Evolutionary conservation across 2,113 vertebrate genomes (phyloP), one percentile per base, ranked within the genome.

Genomic region (Centropus unirufus): DNA sequence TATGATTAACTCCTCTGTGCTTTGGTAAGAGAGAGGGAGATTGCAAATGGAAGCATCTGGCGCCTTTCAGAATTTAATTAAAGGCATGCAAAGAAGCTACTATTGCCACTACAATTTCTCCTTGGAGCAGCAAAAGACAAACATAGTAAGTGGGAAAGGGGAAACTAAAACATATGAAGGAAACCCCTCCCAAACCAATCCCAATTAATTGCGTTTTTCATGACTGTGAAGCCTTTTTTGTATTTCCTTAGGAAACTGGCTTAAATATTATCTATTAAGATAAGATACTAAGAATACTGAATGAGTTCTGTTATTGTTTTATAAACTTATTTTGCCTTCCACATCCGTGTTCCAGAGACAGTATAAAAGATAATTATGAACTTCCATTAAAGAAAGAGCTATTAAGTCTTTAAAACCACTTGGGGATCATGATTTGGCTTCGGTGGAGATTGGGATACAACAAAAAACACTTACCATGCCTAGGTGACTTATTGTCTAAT

Each of bases 11-110:
- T 89, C 72, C 68, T 93, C 80, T 81, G 79, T 77, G 82, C 87
- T 88, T 76, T 59, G 32, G 51, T 51, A 88, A 83, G 72, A 87
- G 64, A 83, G 94, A 78, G 14, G 26, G 57, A 93, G 55, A 80
- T 46, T 80, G 75, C 70, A 87, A 89, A 85, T 66, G 40, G 68
- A 92, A 96, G 68, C 85, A 95, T 83, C 88, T 97, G 95, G 49
- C 0, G 9, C 61, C 86, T 96, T 83, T 85, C 64, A 94, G 75
- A 93, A 86, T 81, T 92, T 96, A 96, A 96, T 95, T 95, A 96
- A 93, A 91, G 75, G 74, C 85, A 86, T 80, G 75, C 79, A 92
- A 81, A 94, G 82, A 91, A 86, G 82, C 66, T 91, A 78, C 90
- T 90, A 51, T 90, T 86, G 75, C 68, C 83, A 51, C 81, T 87